phyloP scores from a whole-genome alignment of 2,888 invertebrate genomes.

The Protonemura montana region DNA sequence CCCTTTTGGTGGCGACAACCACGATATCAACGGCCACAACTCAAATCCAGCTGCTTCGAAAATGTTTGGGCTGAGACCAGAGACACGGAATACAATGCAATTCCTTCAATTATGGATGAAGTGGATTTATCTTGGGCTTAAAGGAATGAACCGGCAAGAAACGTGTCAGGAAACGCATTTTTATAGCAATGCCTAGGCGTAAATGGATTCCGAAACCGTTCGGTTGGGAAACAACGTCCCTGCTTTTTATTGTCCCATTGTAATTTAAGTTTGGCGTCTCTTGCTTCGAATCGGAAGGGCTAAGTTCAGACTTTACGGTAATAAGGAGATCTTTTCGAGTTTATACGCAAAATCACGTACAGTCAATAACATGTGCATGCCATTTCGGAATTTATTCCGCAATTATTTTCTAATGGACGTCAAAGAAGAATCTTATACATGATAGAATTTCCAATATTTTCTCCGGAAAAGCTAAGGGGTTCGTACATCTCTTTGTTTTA shows the following conservation, averaged over 20 bases:
- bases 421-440: background rate
- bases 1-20: conserved; percentile 27
- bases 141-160: background rate
- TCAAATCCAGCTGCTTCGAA: background rate
- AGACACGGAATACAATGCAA: conserved; percentile 19
- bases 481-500: background rate
- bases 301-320: background rate
- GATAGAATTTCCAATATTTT: background rate
- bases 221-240: background rate
- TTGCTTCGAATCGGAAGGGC: background rate
- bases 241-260: conserved; percentile 15
- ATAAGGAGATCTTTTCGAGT: background rate
- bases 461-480: background rate
- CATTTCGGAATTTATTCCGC: background rate
- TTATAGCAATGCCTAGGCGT: background rate
- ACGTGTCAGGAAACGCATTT: background rate
- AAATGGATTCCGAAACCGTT: background rate
- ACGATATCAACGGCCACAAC: conserved; percentile 17
- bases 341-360: background rate
- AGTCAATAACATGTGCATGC: background rate
- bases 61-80: background rate
- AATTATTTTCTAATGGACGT: conserved; percentile 7
- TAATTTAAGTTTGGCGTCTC: conserved; percentile 17
- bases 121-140: background rate
- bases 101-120: conserved; percentile 16